A percentile compares a stretch with the other conserved stretches of the same genome.
These are phyloP conservation scores for Eciton burchellii DNA, from an alignment of 1,140 invertebrate genomes.

Conservation along the genomic window DNA sequence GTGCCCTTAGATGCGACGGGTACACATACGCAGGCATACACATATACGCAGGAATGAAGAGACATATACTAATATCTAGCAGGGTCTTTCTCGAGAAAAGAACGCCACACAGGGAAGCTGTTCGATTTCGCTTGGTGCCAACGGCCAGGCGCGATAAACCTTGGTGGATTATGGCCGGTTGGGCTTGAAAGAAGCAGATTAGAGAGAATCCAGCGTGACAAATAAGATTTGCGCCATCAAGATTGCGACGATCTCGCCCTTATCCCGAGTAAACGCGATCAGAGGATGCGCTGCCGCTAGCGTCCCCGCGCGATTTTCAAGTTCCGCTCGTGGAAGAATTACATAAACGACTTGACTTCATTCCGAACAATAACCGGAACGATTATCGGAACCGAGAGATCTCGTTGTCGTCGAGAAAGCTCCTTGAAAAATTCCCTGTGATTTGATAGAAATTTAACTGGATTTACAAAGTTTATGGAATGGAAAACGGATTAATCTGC, in stretches of 20 bases:
- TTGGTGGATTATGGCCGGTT: constrained; percentile 12
- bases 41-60: too few species aligned
- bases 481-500: too few species aligned
- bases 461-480: too few species aligned
- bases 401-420: neutral
- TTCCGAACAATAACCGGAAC: neutral
- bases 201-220: constrained; percentile 31
- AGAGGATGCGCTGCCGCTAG: neutral
- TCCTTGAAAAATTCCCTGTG: neutral
- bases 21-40: too few species aligned
- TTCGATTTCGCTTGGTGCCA: neutral
- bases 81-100: neutral
- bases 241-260: constrained; percentile 12
- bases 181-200: constrained; percentile 44
- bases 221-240: constrained; percentile 29
- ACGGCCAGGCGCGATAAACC: constrained; percentile 31
- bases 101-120: neutral
- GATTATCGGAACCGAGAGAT: neutral
- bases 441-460: too few species aligned
- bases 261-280: constrained; percentile 18
- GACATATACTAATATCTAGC: constrained; percentile 1
- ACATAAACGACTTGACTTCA: neutral
- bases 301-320: neutral
- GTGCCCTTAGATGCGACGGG: neutral
- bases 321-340: neutral